Evolutionary conservation across 2,797 vertebrate species (phyloP), one percentile per base, ranked within the genome.

Genomic region (Artibeus jamaicensis): DNA sequence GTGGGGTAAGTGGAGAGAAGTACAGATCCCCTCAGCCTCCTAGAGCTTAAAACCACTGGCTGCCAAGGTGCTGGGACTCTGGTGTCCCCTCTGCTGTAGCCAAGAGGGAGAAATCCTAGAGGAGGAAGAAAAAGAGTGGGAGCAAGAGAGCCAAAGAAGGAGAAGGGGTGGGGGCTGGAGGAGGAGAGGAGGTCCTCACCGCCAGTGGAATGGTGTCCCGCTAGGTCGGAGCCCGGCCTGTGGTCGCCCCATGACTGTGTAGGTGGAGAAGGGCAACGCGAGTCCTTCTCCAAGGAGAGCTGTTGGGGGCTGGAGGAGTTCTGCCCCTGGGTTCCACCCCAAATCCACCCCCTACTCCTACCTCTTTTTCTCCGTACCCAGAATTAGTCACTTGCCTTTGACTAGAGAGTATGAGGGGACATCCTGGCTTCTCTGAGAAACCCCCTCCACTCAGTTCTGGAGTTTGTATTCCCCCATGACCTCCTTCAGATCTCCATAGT

Each of bases 1-100:
- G 90, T 97, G 96, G 91, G 91, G 79, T 85, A 53, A 96, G 91
- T 93, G 77, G 92, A 90, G 90, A 95, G 76, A 95, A 79, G 68
- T 19, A 91, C 85, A 86, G 84, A 91, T 85, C 87, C 83, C 92
- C 73, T 87, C 71, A 34, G 91, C 39, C 74, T 95, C 89, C 77
- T 57, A 12, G 0, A 73, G 86, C 88, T 70, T 29, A 73, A 88
- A 91, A 86, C 50, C 62, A n/a, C 76, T 62, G 55, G 50, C 70
- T 79, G 92, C 89, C 95, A 86, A 81, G 57, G 19, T 5, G 78
- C 92, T 85, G 83, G 91, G 94, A 85, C 48, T 86, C 84, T 39
- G 42, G 67, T 10, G 46, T 68, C 73, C 26, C 39, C 77, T 78
- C 57, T 0, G 10, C 7, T 71, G 26, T 15, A 55, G 67, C 42